Evolutionary conservation across 2,113 vertebrate species (phyloP), one percentile per base, ranked within the genome.

Genomic region (Dendropsophus ebraccatus): DNA sequence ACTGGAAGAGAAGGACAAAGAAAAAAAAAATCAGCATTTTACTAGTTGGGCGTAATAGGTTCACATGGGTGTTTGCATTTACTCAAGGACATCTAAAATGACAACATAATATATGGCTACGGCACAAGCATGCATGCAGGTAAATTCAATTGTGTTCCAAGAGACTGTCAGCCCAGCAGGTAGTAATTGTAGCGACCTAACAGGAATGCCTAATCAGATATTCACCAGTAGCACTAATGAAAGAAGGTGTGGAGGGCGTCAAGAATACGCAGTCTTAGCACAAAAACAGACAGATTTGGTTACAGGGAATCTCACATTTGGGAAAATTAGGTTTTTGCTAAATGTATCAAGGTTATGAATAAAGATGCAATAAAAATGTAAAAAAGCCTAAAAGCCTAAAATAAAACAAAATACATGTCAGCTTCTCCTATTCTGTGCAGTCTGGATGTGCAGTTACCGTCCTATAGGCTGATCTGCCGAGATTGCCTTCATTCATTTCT

Each of bases 1-100:
- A 78, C 86, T 86, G 88, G 89, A 83, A 90, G 79, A 81, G 35
- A 70, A 82, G 49, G 67, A 49, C 87, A 25, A 78, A 45, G 0
- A 10, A 75, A 85, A 37, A n/a, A 88, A 13, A 73, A 83, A 67
- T 81, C 5, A 16, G 85, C 83, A 75, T 41, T 78, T 32, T 73
- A 65, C 25, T n/a, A 25, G 21, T n/a, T 50, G 28, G 12, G 23
- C 16, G 30, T 28, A 23, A 28, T 3, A 52, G 69, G 41, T 28
- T 28, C 16, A 54, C 49, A 30, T 4, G 25, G 14, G 41, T 28
- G 11, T 17, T 25, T 28, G 17, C 19, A 79, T 35, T 65, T 23
- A 81, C 41, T 81, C 78, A 81, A 81, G 54, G 54, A 62, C 77
- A 41, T 62, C n/a, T 12, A 14, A 62, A 62, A 65, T 65, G 75